Evolutionary conservation across 2,888 invertebrate species (phyloP).

Genomic region (Xestia sexstrigata): DNA sequence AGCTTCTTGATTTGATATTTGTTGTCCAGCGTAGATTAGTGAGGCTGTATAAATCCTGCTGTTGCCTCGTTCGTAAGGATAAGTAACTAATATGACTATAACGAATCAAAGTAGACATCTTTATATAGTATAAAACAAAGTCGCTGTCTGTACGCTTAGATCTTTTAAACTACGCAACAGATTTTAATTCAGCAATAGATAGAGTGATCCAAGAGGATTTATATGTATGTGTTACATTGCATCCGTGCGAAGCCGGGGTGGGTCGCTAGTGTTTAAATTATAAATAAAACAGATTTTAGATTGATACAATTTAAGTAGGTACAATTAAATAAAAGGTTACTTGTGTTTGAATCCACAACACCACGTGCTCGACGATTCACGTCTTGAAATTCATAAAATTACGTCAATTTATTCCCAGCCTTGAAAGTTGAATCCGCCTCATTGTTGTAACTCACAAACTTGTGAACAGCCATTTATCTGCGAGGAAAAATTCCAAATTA

Average conservation of each 20-base stretch:
- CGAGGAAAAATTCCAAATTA: conserved; percentile 75
- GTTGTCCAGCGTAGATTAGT: not conserved
- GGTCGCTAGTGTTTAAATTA: not conserved
- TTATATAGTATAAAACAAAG: too few species aligned
- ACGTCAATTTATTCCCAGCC: conserved; percentile 65
- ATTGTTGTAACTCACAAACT: conserved; percentile 73
- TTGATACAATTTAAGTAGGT: not conserved
- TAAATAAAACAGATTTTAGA: not conserved
- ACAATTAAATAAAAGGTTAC: not conserved
- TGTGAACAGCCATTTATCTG: conserved; percentile 75
- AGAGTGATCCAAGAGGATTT: too few species aligned
- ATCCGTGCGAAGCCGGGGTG: too few species aligned
- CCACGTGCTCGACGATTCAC: conserved; percentile 36
- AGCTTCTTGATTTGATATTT: conserved; percentile 42
- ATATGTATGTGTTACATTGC: too few species aligned
- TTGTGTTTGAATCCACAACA: not conserved
- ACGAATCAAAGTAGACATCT: too few species aligned
- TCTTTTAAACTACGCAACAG: too few species aligned
- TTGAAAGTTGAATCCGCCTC: conserved; percentile 69
- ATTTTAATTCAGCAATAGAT: too few species aligned
- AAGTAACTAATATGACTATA: too few species aligned
- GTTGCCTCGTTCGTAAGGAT: too few species aligned
- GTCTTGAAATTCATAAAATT: conserved; percentile 57
- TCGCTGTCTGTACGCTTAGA: too few species aligned
- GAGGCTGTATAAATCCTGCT: not conserved